Percentiles rank a stretch among this genome's conserved stretches.
phyloP scores from a whole-genome alignment of 2,797 vertebrate genomes.

The Phrynocephalus forsythii region DNA sequence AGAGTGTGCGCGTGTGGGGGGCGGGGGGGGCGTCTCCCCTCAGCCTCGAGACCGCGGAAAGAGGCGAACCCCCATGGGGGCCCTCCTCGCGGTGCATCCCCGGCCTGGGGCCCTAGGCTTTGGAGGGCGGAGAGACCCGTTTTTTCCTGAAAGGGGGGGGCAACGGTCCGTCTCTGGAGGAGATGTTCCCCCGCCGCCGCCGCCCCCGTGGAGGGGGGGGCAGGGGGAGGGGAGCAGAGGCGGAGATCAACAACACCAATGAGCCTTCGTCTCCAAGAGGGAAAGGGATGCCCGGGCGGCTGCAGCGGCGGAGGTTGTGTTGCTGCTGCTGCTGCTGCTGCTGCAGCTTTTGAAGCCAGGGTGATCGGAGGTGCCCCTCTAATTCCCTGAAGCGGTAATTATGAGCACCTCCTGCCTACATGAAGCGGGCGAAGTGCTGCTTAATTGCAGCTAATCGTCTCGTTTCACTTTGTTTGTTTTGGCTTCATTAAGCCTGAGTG shows the following conservation, averaged over 20 bases:
- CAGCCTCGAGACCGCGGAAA: background rate
- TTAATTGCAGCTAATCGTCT: conserved; percentile 10
- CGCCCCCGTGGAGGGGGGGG: background rate
- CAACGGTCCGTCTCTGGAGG: background rate
- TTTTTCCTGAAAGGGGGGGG: background rate
- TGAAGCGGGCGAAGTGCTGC: background rate
- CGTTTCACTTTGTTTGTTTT: conserved; percentile 29
- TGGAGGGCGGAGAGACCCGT: too few species aligned
- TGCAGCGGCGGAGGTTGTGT: background rate
- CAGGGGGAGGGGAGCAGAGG: background rate
- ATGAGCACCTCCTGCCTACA: background rate
- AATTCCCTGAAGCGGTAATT: background rate
- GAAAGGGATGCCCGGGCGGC: background rate
- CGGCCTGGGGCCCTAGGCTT: too few species aligned
- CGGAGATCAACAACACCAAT: conserved; percentile 51
- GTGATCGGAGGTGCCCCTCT: background rate
- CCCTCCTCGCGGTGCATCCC: background rate
- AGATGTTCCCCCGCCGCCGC: background rate
- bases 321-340: background rate
- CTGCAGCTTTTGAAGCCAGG: background rate
- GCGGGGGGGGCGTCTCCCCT: background rate
- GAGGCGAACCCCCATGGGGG: background rate
- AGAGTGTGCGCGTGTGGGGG: background rate
- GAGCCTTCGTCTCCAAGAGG: conserved; percentile 27
- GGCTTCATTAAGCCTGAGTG: background rate